Percentiles rank a stretch among this genome's conserved stretches.
Evolutionary conservation across 2,797 vertebrate genomes (phyloP).

Genomic region (Alca torda): DNA sequence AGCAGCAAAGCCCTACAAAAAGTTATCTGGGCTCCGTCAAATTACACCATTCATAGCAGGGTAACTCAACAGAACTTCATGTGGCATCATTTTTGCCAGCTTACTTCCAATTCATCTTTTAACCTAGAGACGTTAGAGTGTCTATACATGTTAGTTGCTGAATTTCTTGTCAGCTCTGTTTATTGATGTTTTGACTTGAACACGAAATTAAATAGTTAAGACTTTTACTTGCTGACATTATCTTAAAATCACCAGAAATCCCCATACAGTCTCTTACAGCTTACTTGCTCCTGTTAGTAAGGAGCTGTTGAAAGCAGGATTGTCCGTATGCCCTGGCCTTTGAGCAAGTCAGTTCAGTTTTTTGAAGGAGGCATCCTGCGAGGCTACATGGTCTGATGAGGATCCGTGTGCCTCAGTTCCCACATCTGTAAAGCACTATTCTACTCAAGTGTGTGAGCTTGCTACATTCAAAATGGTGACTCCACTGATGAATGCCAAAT

Average conservation of each 20-base stretch:
- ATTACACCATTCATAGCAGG: background rate
- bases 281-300: background rate
- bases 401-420: background rate
- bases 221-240: background rate
- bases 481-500: background rate
- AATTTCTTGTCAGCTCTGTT: background rate
- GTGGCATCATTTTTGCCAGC: background rate
- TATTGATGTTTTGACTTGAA: background rate
- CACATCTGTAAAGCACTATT: background rate
- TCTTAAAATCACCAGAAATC: background rate
- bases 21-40: background rate
- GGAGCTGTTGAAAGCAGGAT: background rate
- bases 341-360: background rate
- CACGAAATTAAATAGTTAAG: background rate
- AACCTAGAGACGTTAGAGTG: background rate
- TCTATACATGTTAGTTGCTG: background rate
- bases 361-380: background rate
- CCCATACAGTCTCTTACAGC: background rate
- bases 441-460: background rate
- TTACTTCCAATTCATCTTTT: background rate
- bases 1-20: background rate
- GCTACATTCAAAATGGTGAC: background rate
- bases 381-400: background rate
- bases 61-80: background rate
- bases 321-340: accelerated